phyloP scores from a whole-genome alignment of 2,797 vertebrate genomes.

The Syngnathus rostellatus region DNA sequence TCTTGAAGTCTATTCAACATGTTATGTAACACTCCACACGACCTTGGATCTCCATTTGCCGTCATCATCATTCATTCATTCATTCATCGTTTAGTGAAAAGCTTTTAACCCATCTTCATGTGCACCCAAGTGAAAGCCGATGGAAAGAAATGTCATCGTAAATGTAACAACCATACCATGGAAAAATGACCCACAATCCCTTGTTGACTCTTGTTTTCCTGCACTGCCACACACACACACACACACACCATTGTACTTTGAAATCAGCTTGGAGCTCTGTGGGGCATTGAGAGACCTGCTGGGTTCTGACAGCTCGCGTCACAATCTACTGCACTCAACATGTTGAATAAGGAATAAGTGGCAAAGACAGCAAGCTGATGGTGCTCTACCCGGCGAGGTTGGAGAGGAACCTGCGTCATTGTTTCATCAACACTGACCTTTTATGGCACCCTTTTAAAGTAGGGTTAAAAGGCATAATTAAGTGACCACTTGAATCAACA shows the following conservation, averaged over 20 bases:
- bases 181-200: constrained; percentile 40
- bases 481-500: background rate
- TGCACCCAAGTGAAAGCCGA: background rate
- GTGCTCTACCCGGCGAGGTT: background rate
- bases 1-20: constrained; percentile 3
- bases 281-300: constrained; percentile 19
- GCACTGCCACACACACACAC: constrained; percentile 20
- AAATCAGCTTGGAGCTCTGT: constrained; percentile 12
- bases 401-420: background rate
- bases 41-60: constrained; percentile 13
- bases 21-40: constrained; percentile 26
- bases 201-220: constrained; percentile 34
- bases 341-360: constrained; percentile 56
- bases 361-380: constrained; percentile 4
- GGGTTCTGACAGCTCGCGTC: constrained; percentile 27
- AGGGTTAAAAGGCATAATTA: background rate
- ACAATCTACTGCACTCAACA: constrained; percentile 22
- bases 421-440: background rate
- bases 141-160: constrained; percentile 4
- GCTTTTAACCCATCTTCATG: constrained; percentile 32
- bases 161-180: constrained; percentile 12
- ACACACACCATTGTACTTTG: constrained; percentile 7
- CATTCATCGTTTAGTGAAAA: constrained; percentile 23
- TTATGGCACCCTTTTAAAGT: background rate
- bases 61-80: constrained; percentile 6